phyloP scores from a whole-genome alignment of 2,797 vertebrate species.

The Hylomyscus alleni region DNA sequence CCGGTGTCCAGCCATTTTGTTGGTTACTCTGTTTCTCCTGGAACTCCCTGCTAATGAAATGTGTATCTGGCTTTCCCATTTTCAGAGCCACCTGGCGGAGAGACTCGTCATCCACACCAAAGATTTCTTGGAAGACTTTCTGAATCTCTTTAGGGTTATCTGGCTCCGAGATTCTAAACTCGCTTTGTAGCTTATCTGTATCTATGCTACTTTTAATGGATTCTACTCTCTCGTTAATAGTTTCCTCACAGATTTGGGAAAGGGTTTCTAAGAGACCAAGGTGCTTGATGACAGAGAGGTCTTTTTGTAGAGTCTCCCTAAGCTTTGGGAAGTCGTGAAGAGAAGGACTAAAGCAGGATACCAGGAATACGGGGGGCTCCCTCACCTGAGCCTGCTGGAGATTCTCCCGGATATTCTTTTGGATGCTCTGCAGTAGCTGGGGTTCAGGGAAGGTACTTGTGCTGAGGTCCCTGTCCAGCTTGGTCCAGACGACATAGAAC shows the following conservation, averaged over 20 bases:
- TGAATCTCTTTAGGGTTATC: not conserved
- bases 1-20: accelerated
- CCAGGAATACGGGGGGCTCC: constrained; percentile 80
- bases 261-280: constrained; percentile 41
- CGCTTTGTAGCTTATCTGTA: accelerated
- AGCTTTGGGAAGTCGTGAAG: constrained; percentile 76
- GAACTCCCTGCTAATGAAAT: not conserved
- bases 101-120: constrained; percentile 82
- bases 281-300: constrained; percentile 32
- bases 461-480: constrained; percentile 85
- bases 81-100: constrained; percentile 71
- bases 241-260: not conserved
- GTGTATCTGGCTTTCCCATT: not conserved
- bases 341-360: constrained; percentile 58
- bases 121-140: not conserved
- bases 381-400: not conserved
- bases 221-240: not conserved
- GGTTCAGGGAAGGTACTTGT: constrained; percentile 2
- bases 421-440: not conserved
- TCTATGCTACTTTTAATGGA: not conserved
- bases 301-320: constrained; percentile 64
- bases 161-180: not conserved
- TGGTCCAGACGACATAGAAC: constrained; percentile 88
- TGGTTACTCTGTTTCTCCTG: accelerated
- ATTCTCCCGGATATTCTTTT: not conserved